These are phyloP conservation scores for Tragulus kanchil DNA, from an alignment of 2,113 vertebrate species.

Conservation along the genomic window DNA sequence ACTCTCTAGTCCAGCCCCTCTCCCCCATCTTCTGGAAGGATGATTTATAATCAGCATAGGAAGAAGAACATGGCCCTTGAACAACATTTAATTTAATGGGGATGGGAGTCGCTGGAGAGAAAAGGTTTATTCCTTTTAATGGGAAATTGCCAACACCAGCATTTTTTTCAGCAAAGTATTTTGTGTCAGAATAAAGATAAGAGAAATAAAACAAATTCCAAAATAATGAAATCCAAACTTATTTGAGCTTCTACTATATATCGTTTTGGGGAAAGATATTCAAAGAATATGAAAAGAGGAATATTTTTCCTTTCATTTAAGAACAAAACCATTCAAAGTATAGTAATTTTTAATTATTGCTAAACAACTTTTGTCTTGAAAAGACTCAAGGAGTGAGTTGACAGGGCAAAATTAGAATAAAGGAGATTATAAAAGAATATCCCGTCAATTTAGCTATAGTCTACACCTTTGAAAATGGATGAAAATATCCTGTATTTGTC, in stretches of 20 bases:
- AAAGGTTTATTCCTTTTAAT: background rate
- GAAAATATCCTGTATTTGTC: background rate
- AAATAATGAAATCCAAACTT: background rate
- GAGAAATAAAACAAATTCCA: background rate
- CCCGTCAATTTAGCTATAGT: background rate
- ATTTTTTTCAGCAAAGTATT: background rate
- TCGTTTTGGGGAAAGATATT: background rate
- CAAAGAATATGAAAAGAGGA: background rate
- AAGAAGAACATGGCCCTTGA: background rate
- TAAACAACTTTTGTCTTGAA: background rate
- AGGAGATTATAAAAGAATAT: background rate
- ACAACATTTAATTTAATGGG: background rate
- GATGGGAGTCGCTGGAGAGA: background rate
- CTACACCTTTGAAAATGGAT: background rate
- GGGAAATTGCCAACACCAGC: background rate
- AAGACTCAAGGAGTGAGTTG: background rate
- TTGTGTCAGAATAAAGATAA: background rate
- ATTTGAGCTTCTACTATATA: background rate
- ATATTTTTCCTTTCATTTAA: background rate
- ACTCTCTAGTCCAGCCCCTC: background rate
- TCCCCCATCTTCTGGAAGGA: background rate
- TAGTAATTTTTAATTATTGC: background rate
- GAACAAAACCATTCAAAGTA: background rate
- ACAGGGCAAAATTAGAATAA: background rate
- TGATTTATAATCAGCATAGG: background rate